Percentiles rank a stretch among this genome's conserved stretches.
Evolutionary conservation across 2,888 invertebrate genomes (phyloP).

Genomic region (Archips xylosteana): DNA sequence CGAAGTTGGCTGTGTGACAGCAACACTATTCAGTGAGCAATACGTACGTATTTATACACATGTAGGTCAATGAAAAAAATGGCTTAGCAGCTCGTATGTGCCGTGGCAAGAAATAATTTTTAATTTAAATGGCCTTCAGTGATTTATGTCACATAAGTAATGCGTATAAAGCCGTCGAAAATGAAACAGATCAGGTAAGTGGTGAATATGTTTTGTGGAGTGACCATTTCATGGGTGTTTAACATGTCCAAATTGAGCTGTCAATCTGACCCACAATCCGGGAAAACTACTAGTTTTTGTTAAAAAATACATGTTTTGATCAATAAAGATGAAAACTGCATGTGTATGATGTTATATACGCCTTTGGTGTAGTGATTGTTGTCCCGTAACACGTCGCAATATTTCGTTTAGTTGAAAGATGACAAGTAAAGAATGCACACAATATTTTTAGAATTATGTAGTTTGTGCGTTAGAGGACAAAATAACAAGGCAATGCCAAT

Average conservation of each 20-base stretch:
- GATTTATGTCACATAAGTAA: slow-evolving; percentile 84
- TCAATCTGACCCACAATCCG: slow-evolving; percentile 81
- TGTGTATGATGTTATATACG: slow-evolving; percentile 40
- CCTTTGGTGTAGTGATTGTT: slow-evolving; percentile 26
- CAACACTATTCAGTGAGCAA: slow-evolving; percentile 74
- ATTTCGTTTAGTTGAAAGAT: slow-evolving; percentile 64
- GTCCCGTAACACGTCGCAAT: slow-evolving; percentile 43
- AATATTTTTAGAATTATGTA: slow-evolving; percentile 84
- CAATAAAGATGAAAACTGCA: slow-evolving; percentile 43
- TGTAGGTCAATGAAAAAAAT: slow-evolving; percentile 86
- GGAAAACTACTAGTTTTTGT: slow-evolving; percentile 66
- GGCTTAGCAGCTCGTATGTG: slow-evolving; percentile 83
- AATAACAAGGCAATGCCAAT: slow-evolving; percentile 69
- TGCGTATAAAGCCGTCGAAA: slow-evolving; percentile 83
- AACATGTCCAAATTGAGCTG: slow-evolving; percentile 77
- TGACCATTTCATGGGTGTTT: slow-evolving; percentile 75
- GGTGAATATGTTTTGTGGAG: slow-evolving; percentile 61
- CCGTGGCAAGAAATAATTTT: slow-evolving; percentile 84
- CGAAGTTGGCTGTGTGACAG: slow-evolving; percentile 58
- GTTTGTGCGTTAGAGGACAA: slow-evolving; percentile 77
- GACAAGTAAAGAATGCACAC: slow-evolving; percentile 78
- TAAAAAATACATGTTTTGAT: slow-evolving; percentile 55
- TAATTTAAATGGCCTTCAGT: slow-evolving; percentile 86
- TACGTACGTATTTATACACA: slow-evolving; percentile 81
- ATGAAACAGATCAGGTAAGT: slow-evolving; percentile 83